Conservation (phyloP, 2,888 invertebrate species). For the Nymphalis polychloros region DNA sequence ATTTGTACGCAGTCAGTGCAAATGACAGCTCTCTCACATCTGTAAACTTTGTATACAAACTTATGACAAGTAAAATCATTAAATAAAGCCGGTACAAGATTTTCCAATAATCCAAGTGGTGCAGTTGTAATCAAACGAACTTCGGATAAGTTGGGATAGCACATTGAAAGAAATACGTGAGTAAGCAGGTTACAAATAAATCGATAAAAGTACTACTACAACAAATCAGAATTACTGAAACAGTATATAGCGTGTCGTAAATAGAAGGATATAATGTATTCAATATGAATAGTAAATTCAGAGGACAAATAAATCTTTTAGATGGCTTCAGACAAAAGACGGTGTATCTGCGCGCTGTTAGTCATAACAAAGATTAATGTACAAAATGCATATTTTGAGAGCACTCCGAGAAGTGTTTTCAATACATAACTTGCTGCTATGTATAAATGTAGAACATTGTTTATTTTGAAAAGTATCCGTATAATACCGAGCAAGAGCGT, state of each 20-base stretch:
- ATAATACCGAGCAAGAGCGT: background rate
- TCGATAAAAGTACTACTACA: no score
- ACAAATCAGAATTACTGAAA: no score
- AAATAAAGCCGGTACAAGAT: background rate
- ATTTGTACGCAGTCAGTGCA: constrained; percentile 1
- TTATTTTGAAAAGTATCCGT: background rate
- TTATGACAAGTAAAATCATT: constrained; percentile 1
- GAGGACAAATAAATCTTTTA: constrained; percentile 36
- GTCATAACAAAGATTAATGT: constrained; percentile 41
- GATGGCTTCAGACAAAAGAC: constrained; percentile 38
- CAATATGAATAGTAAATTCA: constrained; percentile 16
- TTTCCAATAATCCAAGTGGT: background rate
- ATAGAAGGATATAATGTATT: constrained; percentile 11
- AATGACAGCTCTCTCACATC: background rate
- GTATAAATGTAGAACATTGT: background rate
- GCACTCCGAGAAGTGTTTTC: constrained; percentile 8
- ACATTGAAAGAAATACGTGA: background rate
- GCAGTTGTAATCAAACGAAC: background rate
- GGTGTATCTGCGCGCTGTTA: constrained; percentile 35
- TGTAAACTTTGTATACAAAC: constrained; percentile 1
- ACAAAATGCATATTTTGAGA: constrained; percentile 32
- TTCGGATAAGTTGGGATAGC: background rate
- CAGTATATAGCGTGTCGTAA: background rate
- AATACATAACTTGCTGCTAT: constrained; percentile 9
- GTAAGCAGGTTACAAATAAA: no score